A percentile compares a stretch with the other conserved stretches of the same genome.
Evolutionary conservation across 1,140 invertebrate species (phyloP).

Genomic region (Helicorthomorpha holstii): DNA sequence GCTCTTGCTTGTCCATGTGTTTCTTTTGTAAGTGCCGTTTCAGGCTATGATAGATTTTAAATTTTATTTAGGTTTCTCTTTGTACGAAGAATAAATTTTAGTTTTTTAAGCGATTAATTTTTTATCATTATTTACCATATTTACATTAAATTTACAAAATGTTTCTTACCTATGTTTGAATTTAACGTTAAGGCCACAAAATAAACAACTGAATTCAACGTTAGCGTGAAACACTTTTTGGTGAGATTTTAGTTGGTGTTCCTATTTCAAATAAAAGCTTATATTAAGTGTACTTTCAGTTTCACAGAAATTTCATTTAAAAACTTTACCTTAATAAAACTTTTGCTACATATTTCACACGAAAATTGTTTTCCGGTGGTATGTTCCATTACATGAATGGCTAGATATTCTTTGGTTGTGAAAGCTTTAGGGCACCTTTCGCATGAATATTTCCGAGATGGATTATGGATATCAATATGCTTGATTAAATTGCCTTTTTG

Average conservation of each 20-base stretch:
- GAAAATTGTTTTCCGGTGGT: constrained; percentile 11
- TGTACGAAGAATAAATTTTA: too few species aligned
- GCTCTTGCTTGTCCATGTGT: constrained; percentile 18
- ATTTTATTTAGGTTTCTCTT: too few species aligned
- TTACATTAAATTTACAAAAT: constrained; percentile 1
- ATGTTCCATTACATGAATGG: constrained; percentile 26
- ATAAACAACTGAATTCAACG: constrained; percentile 27
- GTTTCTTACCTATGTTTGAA: constrained; percentile 14
- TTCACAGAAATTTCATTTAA: not conserved
- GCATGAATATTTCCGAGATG: constrained; percentile 22
- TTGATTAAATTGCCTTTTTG: constrained; percentile 30
- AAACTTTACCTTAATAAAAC: constrained; percentile 22
- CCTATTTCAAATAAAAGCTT: not conserved
- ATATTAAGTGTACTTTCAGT: not conserved
- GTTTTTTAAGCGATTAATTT: too few species aligned
- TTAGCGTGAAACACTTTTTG: constrained; percentile 26
- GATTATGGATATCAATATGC: constrained; percentile 25
- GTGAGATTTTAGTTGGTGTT: constrained; percentile 27
- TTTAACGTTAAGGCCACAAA: constrained; percentile 23
- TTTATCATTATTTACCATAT: too few species aligned
- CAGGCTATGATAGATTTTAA: constrained; percentile 27
- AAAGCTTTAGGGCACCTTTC: constrained; percentile 21
- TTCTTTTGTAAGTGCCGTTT: constrained; percentile 28
- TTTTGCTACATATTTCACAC: constrained; percentile 25
- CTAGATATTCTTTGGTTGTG: constrained; percentile 28